A percentile compares a stretch with the other conserved stretches of the same genome.
These are phyloP conservation scores for Ophonus ardosiacus DNA, from an alignment of 2,888 invertebrate genomes.

Conservation along the genomic window DNA sequence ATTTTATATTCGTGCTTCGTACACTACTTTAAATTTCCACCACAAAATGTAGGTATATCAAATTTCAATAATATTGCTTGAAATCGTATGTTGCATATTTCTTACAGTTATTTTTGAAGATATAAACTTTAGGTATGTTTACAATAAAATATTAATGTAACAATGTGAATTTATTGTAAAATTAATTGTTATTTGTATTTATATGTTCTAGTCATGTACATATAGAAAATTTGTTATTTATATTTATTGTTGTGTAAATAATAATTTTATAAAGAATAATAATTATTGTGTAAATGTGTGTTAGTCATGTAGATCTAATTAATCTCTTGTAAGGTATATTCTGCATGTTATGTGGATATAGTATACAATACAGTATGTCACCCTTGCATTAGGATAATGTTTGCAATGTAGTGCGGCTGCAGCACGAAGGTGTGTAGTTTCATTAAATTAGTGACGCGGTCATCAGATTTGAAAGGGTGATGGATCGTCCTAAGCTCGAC, in stretches of 20 bases:
- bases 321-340: background rate
- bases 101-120: background rate
- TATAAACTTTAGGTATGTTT: background rate
- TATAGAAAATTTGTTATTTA: slow-evolving; percentile 9
- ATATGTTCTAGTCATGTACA: slow-evolving; percentile 23
- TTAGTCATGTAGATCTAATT: background rate
- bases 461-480: slow-evolving; percentile 51
- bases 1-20: background rate
- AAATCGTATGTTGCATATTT: background rate
- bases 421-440: slow-evolving; percentile 8
- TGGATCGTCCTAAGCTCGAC: slow-evolving; percentile 51
- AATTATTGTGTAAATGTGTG: background rate
- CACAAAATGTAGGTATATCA: background rate
- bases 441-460: slow-evolving; percentile 53
- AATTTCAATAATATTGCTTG: background rate
- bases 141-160: too few relatives aligned
- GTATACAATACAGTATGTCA: background rate
- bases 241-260: slow-evolving; percentile 42
- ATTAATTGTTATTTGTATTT: background rate
- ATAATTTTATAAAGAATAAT: slow-evolving; percentile 32
- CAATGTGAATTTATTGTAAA: background rate
- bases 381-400: slow-evolving; percentile 21
- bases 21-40: background rate
- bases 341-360: background rate
- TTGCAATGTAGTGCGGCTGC: background rate